A percentile compares a stretch with the other conserved stretches of the same genome.
Evolutionary conservation across 2,113 vertebrate genomes (phyloP).

Genomic region (Callorhinus ursinus): DNA sequence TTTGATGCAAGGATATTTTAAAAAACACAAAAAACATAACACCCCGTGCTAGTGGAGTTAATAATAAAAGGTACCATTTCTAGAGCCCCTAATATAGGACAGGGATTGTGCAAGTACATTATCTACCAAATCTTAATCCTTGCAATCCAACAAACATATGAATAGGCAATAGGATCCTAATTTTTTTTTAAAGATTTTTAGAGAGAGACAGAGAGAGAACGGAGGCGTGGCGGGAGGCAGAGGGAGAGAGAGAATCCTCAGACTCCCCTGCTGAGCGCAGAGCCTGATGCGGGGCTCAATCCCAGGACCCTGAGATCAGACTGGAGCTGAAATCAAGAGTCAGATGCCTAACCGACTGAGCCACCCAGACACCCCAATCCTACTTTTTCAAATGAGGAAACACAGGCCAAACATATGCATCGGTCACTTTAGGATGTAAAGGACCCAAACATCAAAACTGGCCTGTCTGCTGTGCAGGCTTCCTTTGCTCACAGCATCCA

Average conservation of each 20-base stretch:
- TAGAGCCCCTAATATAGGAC: conserved; percentile 14
- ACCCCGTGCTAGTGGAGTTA: not conserved
- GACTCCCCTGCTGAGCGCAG: not conserved
- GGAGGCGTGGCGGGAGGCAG: not conserved
- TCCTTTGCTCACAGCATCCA: not conserved
- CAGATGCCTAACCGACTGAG: not conserved
- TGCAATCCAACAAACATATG: not conserved
- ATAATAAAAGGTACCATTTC: conserved; percentile 9
- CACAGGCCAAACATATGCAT: not conserved
- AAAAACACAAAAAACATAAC: not conserved
- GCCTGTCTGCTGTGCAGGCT: not conserved
- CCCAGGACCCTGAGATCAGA: no score
- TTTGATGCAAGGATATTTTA: not conserved
- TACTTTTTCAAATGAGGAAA: conserved; percentile 57
- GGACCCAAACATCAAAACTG: not conserved
- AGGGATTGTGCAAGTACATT: conserved; percentile 22
- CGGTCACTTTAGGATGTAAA: not conserved
- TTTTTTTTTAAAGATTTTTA: not conserved
- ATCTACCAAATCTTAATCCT: conserved; percentile 53
- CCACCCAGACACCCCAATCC: not conserved
- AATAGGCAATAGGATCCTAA: not conserved
- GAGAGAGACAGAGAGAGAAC: not conserved
- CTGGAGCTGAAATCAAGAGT: not conserved
- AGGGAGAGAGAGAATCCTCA: not conserved
- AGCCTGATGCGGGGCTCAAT: not conserved